Percentiles rank a stretch among this genome's conserved stretches.
phyloP scores from a whole-genome alignment of 2,888 invertebrate species.

The Kryphioiulus occultus region DNA sequence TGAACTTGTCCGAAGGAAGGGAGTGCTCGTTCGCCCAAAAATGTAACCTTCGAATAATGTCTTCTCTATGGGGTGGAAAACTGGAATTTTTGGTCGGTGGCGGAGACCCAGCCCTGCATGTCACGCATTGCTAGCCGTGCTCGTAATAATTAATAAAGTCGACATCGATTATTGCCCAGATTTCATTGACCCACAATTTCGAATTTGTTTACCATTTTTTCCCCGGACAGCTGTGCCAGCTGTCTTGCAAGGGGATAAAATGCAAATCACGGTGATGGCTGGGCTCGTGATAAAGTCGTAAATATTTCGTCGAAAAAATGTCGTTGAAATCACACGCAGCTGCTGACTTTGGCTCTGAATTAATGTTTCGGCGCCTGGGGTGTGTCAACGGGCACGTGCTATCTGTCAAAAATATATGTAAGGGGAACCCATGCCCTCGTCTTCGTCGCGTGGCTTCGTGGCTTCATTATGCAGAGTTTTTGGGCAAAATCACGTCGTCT shows the following conservation, averaged over 20 bases:
- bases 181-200: neutral
- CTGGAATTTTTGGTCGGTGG: neutral
- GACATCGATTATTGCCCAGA: neutral
- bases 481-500: too few relatives aligned
- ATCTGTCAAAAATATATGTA: neutral
- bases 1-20: neutral
- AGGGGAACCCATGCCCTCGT: neutral
- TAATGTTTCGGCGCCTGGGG: neutral
- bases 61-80: neutral
- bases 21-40: neutral
- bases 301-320: constrained; percentile 1
- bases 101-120: neutral
- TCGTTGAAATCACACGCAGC: neutral
- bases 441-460: neutral
- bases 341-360: neutral
- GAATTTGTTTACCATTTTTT: neutral
- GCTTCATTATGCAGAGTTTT: too few relatives aligned
- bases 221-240: neutral
- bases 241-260: neutral
- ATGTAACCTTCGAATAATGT: neutral
- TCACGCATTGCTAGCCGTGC: neutral
- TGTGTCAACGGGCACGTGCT: neutral
- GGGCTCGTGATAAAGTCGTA: neutral
- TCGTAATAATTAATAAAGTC: neutral
- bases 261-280: neutral